Percentiles rank a stretch among this genome's conserved stretches.
phyloP scores from a whole-genome alignment of 2,113 vertebrate genomes.

The Phaethornis superciliosus region DNA sequence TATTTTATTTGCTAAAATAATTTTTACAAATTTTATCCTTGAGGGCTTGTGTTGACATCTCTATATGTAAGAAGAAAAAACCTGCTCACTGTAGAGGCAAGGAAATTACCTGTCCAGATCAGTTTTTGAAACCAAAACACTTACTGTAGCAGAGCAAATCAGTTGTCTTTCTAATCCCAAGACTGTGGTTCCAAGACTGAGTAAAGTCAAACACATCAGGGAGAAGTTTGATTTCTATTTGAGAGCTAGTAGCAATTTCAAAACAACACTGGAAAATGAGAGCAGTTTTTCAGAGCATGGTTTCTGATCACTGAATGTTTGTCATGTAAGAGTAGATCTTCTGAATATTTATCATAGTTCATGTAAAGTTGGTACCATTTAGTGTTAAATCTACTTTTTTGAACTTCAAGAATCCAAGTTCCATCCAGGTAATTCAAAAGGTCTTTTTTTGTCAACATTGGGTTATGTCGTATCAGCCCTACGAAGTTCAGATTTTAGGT shows the following conservation, averaged over 20 bases:
- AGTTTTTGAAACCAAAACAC: neutral
- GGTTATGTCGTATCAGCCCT: neutral
- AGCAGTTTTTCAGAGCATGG: neutral
- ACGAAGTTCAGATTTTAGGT: neutral
- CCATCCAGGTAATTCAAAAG: neutral
- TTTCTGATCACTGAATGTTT: neutral
- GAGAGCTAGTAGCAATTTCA: neutral
- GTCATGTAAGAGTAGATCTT: neutral
- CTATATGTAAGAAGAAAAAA: neutral
- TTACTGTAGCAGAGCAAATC: neutral
- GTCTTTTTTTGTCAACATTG: neutral
- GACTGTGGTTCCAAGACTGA: neutral
- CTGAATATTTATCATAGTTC: neutral
- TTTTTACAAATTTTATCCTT: neutral
- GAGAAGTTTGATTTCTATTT: neutral
- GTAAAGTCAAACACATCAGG: neutral
- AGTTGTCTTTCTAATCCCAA: neutral
- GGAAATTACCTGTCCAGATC: neutral
- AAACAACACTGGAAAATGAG: neutral
- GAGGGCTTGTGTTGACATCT: neutral
- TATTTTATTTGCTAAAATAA: neutral
- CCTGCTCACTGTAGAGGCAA: neutral
- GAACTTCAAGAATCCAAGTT: neutral
- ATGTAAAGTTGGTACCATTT: neutral
- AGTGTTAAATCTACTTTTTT: neutral